A percentile compares a stretch with the other conserved stretches of the same genome.
These are phyloP conservation scores for Vannuccia rotundouncinata DNA, from an alignment of 2,888 invertebrate genomes.

Conservation along the genomic window DNA sequence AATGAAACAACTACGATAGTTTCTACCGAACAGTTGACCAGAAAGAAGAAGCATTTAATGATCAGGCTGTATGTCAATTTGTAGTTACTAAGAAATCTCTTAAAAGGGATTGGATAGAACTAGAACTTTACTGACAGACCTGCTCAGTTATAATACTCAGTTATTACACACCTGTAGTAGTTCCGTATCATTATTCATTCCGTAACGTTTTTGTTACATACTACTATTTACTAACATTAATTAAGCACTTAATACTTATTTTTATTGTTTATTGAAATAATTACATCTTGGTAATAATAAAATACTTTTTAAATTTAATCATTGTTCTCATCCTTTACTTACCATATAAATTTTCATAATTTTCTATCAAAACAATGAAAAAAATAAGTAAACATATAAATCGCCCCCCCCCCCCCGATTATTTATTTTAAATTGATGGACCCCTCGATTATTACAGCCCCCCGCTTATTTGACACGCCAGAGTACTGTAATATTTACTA, in stretches of 20 bases:
- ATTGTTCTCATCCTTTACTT: slow-evolving; percentile 15
- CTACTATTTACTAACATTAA: slow-evolving; percentile 20
- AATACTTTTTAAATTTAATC: slow-evolving; percentile 15
- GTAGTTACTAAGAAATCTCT: slow-evolving; percentile 26
- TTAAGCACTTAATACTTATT: slow-evolving; percentile 19
- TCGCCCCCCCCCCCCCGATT: background rate
- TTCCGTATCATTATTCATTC: slow-evolving; percentile 13
- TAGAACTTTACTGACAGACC: slow-evolving; percentile 10
- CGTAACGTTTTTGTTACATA: slow-evolving; percentile 23
- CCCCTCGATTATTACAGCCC: no score
- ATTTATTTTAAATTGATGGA: background rate
- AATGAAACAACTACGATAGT: slow-evolving; percentile 21
- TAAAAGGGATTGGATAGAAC: slow-evolving; percentile 21
- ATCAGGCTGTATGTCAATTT: slow-evolving; percentile 26
- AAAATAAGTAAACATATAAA: slow-evolving; percentile 17
- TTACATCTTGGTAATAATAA: slow-evolving; percentile 21
- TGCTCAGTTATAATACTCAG: background rate
- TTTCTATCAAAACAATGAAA: slow-evolving; percentile 15
- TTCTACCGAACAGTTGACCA: slow-evolving; percentile 19
- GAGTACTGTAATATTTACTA: no score
- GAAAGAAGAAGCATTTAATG: slow-evolving; percentile 26
- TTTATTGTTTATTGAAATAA: slow-evolving; percentile 18
- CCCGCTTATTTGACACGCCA: background rate
- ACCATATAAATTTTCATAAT: slow-evolving; percentile 21
- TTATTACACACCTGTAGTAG: slow-evolving; percentile 19